Conservation (phyloP, 2,888 invertebrate genomes). For the Parnassius orleans region DNA sequence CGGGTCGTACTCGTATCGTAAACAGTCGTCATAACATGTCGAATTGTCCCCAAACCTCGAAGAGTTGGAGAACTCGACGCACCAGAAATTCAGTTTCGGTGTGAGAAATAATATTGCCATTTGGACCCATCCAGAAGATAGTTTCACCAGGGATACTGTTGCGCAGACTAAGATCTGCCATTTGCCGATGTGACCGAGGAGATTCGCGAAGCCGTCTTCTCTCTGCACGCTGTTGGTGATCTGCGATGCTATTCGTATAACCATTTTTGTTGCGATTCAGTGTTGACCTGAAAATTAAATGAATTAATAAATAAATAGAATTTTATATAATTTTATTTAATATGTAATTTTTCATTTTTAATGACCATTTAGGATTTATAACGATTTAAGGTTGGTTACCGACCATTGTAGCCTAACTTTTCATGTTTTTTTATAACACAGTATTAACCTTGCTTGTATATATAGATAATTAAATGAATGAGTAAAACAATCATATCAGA, state of each 20-base stretch:
- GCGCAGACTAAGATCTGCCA: constrained; percentile 86
- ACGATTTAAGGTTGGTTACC: too few species aligned
- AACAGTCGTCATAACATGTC: constrained; percentile 78
- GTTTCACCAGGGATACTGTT: constrained; percentile 84
- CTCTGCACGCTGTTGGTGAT: constrained; percentile 36
- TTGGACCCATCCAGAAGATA: constrained; percentile 90
- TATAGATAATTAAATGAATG: too few species aligned
- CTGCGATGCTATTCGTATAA: constrained; percentile 42
- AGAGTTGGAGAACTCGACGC: constrained; percentile 55
- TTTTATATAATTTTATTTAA: too few species aligned
- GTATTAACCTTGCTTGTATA: too few species aligned
- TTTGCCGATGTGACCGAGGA: constrained; percentile 79
- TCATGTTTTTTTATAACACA: too few species aligned
- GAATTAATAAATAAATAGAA: too few species aligned
- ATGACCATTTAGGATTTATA: too few species aligned
- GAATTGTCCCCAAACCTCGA: constrained; percentile 54
- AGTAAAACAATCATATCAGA: too few species aligned
- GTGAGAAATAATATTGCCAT: constrained; percentile 87
- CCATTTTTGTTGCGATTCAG: constrained; percentile 44
- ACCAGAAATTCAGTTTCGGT: constrained; percentile 80
- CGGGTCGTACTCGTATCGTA: constrained; percentile 80
- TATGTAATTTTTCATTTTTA: too few species aligned
- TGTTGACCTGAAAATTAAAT: constrained; percentile 8
- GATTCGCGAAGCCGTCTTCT: constrained; percentile 57
- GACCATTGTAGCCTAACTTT: too few species aligned